phyloP scores from a whole-genome alignment of 2,113 vertebrate species.

The Anarrhichthys ocellatus region DNA sequence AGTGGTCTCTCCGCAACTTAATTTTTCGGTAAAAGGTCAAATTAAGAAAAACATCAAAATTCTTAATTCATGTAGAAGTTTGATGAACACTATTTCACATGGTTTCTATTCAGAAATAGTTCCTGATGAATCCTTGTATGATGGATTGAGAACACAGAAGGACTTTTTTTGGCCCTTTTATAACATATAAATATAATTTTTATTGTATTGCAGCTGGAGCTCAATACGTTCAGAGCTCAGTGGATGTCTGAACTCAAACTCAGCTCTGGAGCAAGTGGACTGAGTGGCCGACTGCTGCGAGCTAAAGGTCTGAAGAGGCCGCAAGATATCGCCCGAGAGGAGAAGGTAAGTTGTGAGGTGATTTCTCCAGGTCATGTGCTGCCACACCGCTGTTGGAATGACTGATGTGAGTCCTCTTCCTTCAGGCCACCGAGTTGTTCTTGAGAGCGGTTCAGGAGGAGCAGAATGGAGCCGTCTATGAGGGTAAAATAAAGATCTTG shows the following conservation, averaged over 20 bases:
- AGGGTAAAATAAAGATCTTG: conserved; percentile 82
- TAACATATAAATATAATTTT: background rate
- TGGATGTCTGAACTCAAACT: conserved; percentile 98
- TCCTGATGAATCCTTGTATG: background rate
- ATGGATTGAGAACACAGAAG: background rate
- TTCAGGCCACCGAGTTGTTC: conserved; percentile 95
- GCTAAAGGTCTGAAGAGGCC: conserved; percentile 85
- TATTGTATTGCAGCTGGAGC: conserved; percentile 86
- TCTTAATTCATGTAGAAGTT: no score
- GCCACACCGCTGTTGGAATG: background rate
- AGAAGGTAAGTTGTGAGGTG: conserved; percentile 84
- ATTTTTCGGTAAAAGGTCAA: no score
- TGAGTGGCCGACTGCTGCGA: conserved; percentile 79
- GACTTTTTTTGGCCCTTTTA: background rate
- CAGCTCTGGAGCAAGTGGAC: conserved; percentile 79
- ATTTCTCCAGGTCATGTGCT: background rate
- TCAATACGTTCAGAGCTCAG: conserved; percentile 93
- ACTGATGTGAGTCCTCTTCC: conserved; percentile 5
- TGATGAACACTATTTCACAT: background rate
- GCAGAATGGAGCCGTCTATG: conserved; percentile 96
- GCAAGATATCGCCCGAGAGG: conserved; percentile 90
- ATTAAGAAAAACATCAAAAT: no score
- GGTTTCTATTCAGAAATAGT: background rate
- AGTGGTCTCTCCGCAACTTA: background rate
- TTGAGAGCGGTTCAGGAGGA: conserved; percentile 96